Base-by-base conservation (phyloP, 1,140 invertebrate genomes). In the Kradibia gibbosae region DNA sequence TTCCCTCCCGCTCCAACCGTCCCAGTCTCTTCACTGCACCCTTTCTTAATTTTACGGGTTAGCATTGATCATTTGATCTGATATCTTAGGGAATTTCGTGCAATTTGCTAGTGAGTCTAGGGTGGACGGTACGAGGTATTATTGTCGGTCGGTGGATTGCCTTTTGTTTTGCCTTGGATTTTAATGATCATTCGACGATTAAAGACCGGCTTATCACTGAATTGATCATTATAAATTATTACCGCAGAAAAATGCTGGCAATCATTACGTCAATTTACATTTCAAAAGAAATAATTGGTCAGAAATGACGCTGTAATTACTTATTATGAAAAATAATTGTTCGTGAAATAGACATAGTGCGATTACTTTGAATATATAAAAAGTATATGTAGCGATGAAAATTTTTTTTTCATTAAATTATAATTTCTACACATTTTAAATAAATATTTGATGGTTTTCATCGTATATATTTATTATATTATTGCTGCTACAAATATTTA, bases 21-120 rank as follows among this genome's bases (percentile, higher is more conserved):
- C 36, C 42, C 74, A 31, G n/a, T 13, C 17, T 34, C 5, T 34
- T 22, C 10, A 45, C 22, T 34, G n/a, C 22, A 34, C 34, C 34
- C 36, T 31, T 80, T 72, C 78, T 80, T 80, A 80, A 80, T 80
- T 80, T 73, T 72, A 72, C 53, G 78, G 78, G 62, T 73, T 62
- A 62, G 53, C 70, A 70, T 36, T 73, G 78, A 80, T 80, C 70
- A 73, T 45, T 53, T 39, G 67, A 3, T 53, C 25, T 39, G 72
- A 74, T 74, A 73, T 48, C 73, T 50, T 55, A 31, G 0, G 36
- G 22, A 39, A 60, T 34, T 28, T 78, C 75, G 15, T 31, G 34
- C 34, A 55, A 78, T 78, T 78, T 53, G 10, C 50, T 42, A 53
- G 10, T 17, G 36, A 13, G 11, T 62, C 25, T 28, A 28, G 42